Base-by-base conservation (phyloP, 2,113 vertebrate genomes). In the Myxocyprinus asiaticus region DNA sequence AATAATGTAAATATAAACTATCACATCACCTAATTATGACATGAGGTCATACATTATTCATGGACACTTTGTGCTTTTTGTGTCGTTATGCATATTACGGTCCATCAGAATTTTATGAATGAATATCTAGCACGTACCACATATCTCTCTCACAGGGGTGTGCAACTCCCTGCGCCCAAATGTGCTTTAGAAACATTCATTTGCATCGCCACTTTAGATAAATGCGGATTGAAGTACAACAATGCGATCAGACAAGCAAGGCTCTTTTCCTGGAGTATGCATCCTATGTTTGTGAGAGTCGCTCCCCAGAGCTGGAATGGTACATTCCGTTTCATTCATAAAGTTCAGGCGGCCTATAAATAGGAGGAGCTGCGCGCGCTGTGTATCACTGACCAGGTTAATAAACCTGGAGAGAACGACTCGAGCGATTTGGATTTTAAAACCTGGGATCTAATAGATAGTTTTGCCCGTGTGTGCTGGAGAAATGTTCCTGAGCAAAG, bases 261-360 rank as follows among this genome's bases (percentile, higher is more conserved):
- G 22, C 22, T 33, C 1, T 33, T 33, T 33, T 33, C 22, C 22
- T 33, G 22, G 22, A 33, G 22, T 33, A 33, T 1, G 22, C 22
- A 33, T 61, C 42, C 48, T 62, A 76, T 63, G 43, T 55, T 48
- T 70, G 80, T 45, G 62, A 64, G 81, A 72, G 66, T 66, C 66
- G 76, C 68, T 14, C 84, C 86, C 83, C 82, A 56, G 53, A 50
- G 7, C 33, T 17, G 44, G 55, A 88, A 90, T 94, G 93, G 93
- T 93, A 92, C 91, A 88, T 83, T 86, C 91, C 67, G 78, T 88
- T 94, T 93, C 93, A 94, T 94, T 94, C 93, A 94, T 94, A 94
- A 94, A 94, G 93, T 92, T 92, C 91, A 89, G 87, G 86, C 89
- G 80, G 89, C 86, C 89, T 92, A 92, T 90, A 91, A 91, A 93